phyloP scores from a whole-genome alignment of 2,888 invertebrate genomes.

The Fissipunctia ypsillon region DNA sequence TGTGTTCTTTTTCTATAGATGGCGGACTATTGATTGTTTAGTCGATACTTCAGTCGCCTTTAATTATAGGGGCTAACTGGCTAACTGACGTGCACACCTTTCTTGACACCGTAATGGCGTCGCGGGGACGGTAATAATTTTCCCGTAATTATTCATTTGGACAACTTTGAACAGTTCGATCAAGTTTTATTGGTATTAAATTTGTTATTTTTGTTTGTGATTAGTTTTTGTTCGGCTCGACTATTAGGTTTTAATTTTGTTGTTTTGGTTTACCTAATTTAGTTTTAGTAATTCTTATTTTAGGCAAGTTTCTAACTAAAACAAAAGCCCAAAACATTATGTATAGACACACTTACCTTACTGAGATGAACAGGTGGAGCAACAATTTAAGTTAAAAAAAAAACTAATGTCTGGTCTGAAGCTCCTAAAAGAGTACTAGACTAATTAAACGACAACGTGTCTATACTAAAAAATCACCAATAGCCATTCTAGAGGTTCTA shows the following conservation, averaged over 20 bases:
- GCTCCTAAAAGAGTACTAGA: too few species aligned
- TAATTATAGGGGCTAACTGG: conserved; percentile 88
- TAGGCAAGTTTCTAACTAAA: not conserved
- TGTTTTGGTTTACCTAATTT: conserved; percentile 26
- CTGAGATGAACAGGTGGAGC: not conserved
- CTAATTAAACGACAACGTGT: too few species aligned
- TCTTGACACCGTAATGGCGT: conserved; percentile 86
- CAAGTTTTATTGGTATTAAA: conserved; percentile 74
- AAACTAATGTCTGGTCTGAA: not conserved
- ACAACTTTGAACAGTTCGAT: conserved; percentile 80
- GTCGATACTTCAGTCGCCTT: conserved; percentile 85
- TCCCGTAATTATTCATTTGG: conserved; percentile 85
- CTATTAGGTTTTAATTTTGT: conserved; percentile 47
- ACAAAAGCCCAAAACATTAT: not conserved
- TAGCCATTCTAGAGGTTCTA: not conserved
- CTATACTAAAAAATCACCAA: not conserved
- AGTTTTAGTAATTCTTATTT: not conserved
- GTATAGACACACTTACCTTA: not conserved
- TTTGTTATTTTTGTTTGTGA: conserved; percentile 65
- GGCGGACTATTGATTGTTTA: conserved; percentile 86
- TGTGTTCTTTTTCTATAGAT: conserved; percentile 89
- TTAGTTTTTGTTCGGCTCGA: conserved; percentile 55
- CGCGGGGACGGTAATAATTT: conserved; percentile 81
- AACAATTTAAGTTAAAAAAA: fast-evolving
- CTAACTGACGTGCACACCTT: conserved; percentile 86